Conservation (phyloP, 1,140 invertebrate genomes). For the Berghia stephanieae region DNA sequence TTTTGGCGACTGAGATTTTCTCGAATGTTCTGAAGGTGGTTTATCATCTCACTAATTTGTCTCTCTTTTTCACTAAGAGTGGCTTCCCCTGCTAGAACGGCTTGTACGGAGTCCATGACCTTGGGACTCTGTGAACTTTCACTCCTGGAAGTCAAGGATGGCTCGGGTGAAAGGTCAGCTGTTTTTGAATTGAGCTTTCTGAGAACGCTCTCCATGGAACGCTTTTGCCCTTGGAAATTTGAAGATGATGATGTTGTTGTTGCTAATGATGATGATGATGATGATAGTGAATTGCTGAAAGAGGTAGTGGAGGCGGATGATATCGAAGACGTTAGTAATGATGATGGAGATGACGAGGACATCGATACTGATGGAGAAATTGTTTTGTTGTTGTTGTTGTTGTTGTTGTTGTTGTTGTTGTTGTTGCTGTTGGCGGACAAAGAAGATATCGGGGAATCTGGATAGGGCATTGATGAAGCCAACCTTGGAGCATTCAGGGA, state of each 20-base stretch:
- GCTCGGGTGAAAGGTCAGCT: constrained; percentile 29
- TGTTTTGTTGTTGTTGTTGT: neutral
- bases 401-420: constrained; percentile 1
- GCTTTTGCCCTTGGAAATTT: constrained; percentile 53
- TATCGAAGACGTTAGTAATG: neutral
- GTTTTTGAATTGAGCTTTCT: constrained; percentile 48
- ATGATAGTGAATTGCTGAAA: neutral
- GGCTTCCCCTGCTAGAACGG: constrained; percentile 53
- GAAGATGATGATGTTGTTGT: neutral
- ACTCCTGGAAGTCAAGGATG: constrained; percentile 23
- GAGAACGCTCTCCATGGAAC: constrained; percentile 70
- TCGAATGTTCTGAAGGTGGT: constrained; percentile 81
- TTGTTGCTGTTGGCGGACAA: constrained; percentile 47
- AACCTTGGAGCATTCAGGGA: too few relatives aligned
- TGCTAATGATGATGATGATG: neutral
- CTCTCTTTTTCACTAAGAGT: constrained; percentile 70
- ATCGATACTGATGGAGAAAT: neutral
- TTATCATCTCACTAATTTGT: constrained; percentile 82
- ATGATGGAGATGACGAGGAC: constrained; percentile 1
- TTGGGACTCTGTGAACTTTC: constrained; percentile 27
- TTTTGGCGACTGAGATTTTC: constrained; percentile 79
- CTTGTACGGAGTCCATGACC: constrained; percentile 47
- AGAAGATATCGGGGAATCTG: too few relatives aligned
- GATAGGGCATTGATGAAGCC: too few relatives aligned
- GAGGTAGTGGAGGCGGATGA: neutral